phyloP scores from a whole-genome alignment of 2,888 invertebrate genomes.

The Gandaritis pyraliata region DNA sequence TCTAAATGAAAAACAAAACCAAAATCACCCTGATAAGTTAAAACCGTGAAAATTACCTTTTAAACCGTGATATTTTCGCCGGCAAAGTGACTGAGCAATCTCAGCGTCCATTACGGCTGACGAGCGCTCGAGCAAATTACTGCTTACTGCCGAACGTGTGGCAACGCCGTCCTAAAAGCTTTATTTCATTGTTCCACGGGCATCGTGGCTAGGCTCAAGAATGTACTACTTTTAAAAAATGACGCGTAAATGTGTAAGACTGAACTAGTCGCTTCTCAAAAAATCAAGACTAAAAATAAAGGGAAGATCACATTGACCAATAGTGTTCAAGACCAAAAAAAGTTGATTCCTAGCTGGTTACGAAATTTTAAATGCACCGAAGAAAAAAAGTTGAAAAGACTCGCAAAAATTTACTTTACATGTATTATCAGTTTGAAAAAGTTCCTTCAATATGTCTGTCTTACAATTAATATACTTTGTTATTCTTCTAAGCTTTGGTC shows the following conservation, averaged over 20 bases:
- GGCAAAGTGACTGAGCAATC: conserved; percentile 46
- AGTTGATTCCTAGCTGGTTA: no score
- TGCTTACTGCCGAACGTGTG: conserved; percentile 43
- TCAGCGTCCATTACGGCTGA: conserved; percentile 47
- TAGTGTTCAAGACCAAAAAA: no score
- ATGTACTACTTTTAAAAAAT: not conserved
- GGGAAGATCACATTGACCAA: no score
- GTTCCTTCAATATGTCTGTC: no score
- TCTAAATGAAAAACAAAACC: conserved; percentile 37
- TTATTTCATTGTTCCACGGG: conserved; percentile 39
- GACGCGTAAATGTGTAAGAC: not conserved
- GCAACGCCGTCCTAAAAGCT: conserved; percentile 40
- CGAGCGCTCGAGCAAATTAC: conserved; percentile 51
- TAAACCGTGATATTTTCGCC: conserved; percentile 25
- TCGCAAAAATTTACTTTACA: no score
- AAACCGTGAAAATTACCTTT: conserved; percentile 34
- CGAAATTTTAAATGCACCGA: no score
- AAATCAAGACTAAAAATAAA: no score
- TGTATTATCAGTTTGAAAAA: no score
- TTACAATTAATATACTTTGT: no score
- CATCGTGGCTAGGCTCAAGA: not conserved
- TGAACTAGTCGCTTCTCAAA: no score
- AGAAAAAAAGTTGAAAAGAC: no score
- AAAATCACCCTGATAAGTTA: conserved; percentile 30
- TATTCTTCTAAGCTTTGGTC: no score